phyloP scores from a whole-genome alignment of 2,888 invertebrate genomes.

The Monoplex corrugatus region DNA sequence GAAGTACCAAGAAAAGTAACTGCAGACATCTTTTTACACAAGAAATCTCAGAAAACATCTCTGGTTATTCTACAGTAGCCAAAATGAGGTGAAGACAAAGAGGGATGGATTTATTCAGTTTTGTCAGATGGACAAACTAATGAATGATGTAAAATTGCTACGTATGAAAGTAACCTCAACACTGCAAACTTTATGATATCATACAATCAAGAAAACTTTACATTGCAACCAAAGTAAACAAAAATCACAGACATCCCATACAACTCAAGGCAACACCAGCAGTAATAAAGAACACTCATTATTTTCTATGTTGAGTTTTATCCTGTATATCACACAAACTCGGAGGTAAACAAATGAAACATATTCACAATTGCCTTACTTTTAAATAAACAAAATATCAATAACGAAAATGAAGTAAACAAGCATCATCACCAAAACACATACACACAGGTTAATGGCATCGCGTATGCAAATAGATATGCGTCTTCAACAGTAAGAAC shows the following conservation, averaged over 20 bases:
- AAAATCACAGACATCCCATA: constrained; percentile 5
- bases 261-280: background rate
- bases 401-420: background rate
- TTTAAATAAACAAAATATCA: background rate
- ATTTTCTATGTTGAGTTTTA: background rate
- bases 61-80: too few species aligned
- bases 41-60: too few species aligned
- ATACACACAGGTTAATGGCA: background rate
- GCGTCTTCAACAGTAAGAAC: too few species aligned
- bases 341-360: constrained; percentile 10
- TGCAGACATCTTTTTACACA: too few species aligned
- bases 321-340: constrained; percentile 10
- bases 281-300: background rate
- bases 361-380: background rate
- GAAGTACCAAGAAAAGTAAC: too few species aligned
- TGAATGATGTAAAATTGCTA: too few species aligned
- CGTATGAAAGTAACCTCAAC: too few species aligned
- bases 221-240: background rate
- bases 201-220: background rate
- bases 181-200: too few species aligned
- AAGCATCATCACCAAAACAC: background rate
- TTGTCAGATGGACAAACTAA: too few species aligned
- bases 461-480: background rate
- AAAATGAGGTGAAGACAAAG: too few species aligned
- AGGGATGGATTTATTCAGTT: too few species aligned